A percentile compares a stretch with the other conserved stretches of the same genome.
These are phyloP conservation scores for Trematomus bernacchii DNA, from an alignment of 2,797 vertebrate species.

Conservation along the genomic window DNA sequence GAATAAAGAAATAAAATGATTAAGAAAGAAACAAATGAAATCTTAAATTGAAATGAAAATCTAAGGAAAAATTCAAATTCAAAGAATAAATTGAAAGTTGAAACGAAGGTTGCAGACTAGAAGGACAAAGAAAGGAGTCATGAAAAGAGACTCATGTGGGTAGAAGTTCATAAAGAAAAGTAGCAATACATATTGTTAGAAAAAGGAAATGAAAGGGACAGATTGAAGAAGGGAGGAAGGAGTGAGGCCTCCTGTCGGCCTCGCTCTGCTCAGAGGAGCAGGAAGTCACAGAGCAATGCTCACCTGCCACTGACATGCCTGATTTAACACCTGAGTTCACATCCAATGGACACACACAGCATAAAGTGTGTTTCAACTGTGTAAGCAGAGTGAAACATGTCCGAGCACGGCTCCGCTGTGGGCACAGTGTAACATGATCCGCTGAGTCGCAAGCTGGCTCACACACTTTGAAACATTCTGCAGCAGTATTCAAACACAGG, in stretches of 20 bases:
- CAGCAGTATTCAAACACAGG: constrained; percentile 47
- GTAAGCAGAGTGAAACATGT: constrained; percentile 35
- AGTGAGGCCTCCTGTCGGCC: background rate
- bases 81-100: background rate
- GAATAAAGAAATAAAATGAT: too few relatives aligned
- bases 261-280: too few relatives aligned
- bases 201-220: background rate
- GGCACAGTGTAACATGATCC: constrained; percentile 51
- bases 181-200: background rate
- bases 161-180: background rate
- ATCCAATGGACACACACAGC: constrained; percentile 16
- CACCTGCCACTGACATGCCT: constrained; percentile 34
- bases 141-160: background rate
- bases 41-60: background rate
- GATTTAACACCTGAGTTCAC: constrained; percentile 58
- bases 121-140: background rate
- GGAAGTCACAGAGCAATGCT: background rate
- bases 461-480: constrained; percentile 57
- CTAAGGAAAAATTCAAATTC: background rate
- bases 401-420: background rate
- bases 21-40: background rate
- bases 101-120: background rate
- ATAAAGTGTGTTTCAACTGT: constrained; percentile 43
- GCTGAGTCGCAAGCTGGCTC: constrained; percentile 43
- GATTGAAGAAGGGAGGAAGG: background rate